Base-by-base conservation (phyloP, 2,888 invertebrate genomes). In the Polymixis flavicincta region DNA sequence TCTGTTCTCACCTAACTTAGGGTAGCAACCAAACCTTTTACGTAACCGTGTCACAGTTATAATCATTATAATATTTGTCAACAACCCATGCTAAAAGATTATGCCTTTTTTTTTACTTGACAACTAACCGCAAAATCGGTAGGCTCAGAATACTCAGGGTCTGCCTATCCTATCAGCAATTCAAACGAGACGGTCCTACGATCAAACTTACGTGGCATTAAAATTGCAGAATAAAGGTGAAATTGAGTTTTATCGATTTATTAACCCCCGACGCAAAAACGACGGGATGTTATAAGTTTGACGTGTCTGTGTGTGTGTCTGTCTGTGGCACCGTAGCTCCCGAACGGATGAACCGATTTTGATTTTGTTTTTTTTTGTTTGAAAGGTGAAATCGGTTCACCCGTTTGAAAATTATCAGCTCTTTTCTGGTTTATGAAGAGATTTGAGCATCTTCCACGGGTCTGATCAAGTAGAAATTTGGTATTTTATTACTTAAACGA, bases 21-120 rank as follows among this genome's bases (percentile, higher is more conserved):
- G 79, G 74, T 85, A 77, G 85, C 83, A 83, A 85, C 78, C 42
- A 54, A 78, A 69, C 70, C 70, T 68, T 73, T n/a, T n/a, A n/a
- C n/a, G n/a, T n/a, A n/a, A n/a, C 52, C 45, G 61, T 70, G 37
- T 64, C 42, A 54, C 54, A 68, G 70, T 42, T 77, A 61, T 60
- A 69, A 60, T 57, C 28, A 74, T 54, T 74, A 22, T 17, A 72
- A 60, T 52, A 64, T 71, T 65, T 50, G 65, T 32, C 22, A 54
- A 84, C 19, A 48, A 37, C 2, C 45, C 25, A 55, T 32, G 45
- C 0, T 14, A 48, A 70, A 32, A 45, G 19, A 28, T 17, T 42
- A 37, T 19, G 4, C 5, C 60, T n/a, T 3, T 8, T 32, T 32
- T 32, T 32, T 32, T 37, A 5, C 22, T 66, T 52, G 22, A 28